Base-by-base conservation (phyloP, 2,113 vertebrate species). In the Pteruthius melanotis region DNA sequence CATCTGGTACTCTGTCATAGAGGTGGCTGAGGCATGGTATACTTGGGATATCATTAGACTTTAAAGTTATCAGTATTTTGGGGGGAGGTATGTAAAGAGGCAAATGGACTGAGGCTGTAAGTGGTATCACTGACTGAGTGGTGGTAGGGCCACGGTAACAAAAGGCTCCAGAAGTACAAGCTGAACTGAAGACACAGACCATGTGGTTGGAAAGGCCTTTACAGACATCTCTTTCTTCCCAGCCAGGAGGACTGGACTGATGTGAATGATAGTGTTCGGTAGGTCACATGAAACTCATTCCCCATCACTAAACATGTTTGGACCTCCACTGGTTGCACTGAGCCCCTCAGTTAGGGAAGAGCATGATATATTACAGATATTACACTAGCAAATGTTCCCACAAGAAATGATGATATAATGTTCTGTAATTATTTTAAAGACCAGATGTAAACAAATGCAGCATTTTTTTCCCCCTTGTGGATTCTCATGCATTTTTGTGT, bases 81-180 rank as follows among this genome's bases (percentile, higher is more conserved):
- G 33, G 8, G 1, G 17, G 14, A 64, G 44, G 13, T 76, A 22
- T 20, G 9, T 42, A 72, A 83, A 44, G 40, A 80, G 9, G 40
- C 42, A 64, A 54, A 56, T n/a, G 18, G 44, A 2, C 21, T 6
- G 8, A 60, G 65, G 15, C 11, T 83, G 21, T n/a, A 15, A 35
- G 10, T 19, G 16, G 3, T 23, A 31, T 42, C 49, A 45, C 20
- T 66, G 39, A 14, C 17, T 28, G n/a, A 39, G 45, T 15, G 37
- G 19, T 57, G 40, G 17, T 16, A 50, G 26, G 20, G 10, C n/a
- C 28, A 11, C 0, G 3, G 13, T 37, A 82, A 71, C 0, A 0
- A 54, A 78, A 44, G 15, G 21, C 12, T 81, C 40, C 56, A 88
- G 31, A 85, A 75, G 12, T 31, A 35, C 31, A 53, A 27, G 26